Percentiles rank a stretch among this genome's conserved stretches.
These are phyloP conservation scores for Pagrus major DNA, from an alignment of 2,113 vertebrate species.

Conservation along the genomic window DNA sequence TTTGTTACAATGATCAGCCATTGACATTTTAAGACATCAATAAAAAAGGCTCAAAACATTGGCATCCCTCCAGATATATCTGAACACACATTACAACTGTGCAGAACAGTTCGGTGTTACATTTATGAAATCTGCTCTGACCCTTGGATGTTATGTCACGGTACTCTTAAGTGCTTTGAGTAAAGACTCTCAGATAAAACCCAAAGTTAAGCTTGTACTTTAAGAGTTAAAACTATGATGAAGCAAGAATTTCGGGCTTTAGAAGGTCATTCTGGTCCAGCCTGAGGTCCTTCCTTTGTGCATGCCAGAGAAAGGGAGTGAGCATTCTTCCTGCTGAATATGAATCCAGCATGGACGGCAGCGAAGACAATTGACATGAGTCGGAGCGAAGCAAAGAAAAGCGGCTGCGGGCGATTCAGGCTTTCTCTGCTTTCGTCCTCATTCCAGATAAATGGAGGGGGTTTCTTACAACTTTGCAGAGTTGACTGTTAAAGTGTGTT, in stretches of 20 bases:
- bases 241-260: slow-evolving; percentile 21
- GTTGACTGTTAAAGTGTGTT: not conserved
- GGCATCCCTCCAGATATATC: not conserved
- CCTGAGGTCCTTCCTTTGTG: slow-evolving; percentile 52
- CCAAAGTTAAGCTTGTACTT: not conserved
- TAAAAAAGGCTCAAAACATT: too few relatives aligned
- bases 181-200: not conserved
- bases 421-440: not conserved
- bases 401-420: not conserved
- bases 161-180: not conserved
- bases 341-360: slow-evolving; percentile 23
- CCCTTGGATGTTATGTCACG: fast-evolving
- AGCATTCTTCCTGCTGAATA: slow-evolving; percentile 46
- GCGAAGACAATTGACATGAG: slow-evolving; percentile 1
- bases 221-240: slow-evolving; percentile 41
- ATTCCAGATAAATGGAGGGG: not conserved
- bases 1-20: too few relatives aligned
- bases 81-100: not conserved
- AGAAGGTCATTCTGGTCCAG: slow-evolving; percentile 1
- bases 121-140: too few relatives aligned
- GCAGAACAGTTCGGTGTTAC: not conserved
- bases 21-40: too few relatives aligned
- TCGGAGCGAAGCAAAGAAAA: not conserved
- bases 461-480: not conserved
- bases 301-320: slow-evolving; percentile 39